Base-by-base conservation (phyloP, 2,888 invertebrate species). In the Synergus japonicus region DNA sequence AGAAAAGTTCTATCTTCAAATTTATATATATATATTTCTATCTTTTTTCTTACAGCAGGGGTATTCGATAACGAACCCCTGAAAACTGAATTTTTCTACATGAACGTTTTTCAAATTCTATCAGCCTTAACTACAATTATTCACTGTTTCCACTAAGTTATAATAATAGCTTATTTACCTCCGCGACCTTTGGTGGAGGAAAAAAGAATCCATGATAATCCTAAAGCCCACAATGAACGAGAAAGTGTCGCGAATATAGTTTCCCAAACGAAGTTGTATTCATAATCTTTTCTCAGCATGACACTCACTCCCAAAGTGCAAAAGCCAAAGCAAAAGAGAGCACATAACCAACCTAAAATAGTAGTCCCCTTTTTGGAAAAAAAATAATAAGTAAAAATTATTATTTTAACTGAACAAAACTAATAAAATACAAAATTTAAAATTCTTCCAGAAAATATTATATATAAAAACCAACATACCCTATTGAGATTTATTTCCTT, bases 141-240 rank as follows among this genome's bases (percentile, higher is more conserved):
- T 29, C 29, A 29, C 2, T 0, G 29, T 29, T 29, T 29, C 29
- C 49, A 54, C 8, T 0, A 54, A 5, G 15, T 49, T 49, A 15
- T 49, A 49, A 54, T 54, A n/a, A n/a, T 54, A 8, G 8, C 43
- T 13, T 37, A 65, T n/a, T 29, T 41, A 81, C 77, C 79, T 54
- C 13, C 76, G 2, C 12, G 15, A 22, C 44, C 37, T 5, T 91
- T 90, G 37, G 90, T 89, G 83, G 93, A 93, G 66, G 93, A 92
- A 85, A 93, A 92, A 43, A 94, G 90, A 12, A 94, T 90, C 93
- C 94, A 94, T 37, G 89, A 89, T 7, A 94, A 84, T 10, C 92
- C 92, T 2, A 92, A 60, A 3, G 91, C 90, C 94, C 94, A 94
- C 10, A 90, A 89, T 15, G 92, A 91, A 78, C 93, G 87, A 64